These are phyloP conservation scores for Drosophila orosa DNA, from an alignment of 1,140 invertebrate genomes.

Conservation along the genomic window DNA sequence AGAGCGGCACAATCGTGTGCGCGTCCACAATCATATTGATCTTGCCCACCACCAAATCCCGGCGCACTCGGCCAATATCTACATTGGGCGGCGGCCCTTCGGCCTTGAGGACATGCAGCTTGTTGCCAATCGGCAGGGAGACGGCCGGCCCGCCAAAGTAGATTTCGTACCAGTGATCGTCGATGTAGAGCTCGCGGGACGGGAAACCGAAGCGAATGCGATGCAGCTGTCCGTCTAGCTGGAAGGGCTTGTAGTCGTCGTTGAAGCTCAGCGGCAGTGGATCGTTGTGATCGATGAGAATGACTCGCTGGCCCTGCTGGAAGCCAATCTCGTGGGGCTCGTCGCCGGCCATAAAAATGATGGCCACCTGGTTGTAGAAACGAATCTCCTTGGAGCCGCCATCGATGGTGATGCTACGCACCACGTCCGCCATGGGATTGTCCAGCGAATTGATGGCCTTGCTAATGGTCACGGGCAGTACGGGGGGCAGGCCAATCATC, in stretches of 20 bases:
- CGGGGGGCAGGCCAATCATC: slow-evolving; percentile 54
- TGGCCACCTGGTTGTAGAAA: slow-evolving; percentile 93
- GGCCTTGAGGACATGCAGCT: slow-evolving; percentile 90
- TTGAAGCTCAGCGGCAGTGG: slow-evolving; percentile 89
- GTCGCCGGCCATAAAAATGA: slow-evolving; percentile 93
- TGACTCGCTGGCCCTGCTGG: slow-evolving; percentile 88
- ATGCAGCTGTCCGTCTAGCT: slow-evolving; percentile 89
- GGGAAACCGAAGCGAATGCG: slow-evolving; percentile 95
- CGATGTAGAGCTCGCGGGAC: slow-evolving; percentile 95
- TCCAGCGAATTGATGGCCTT: slow-evolving; percentile 81
- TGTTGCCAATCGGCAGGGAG: slow-evolving; percentile 92
- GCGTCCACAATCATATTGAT: slow-evolving; percentile 93
- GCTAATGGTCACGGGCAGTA: slow-evolving; percentile 51
- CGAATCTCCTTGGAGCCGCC: slow-evolving; percentile 92
- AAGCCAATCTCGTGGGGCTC: slow-evolving; percentile 94
- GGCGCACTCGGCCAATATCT: slow-evolving; percentile 89
- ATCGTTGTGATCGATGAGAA: slow-evolving; percentile 90
- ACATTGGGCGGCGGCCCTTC: slow-evolving; percentile 95
- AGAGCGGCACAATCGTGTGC: slow-evolving; percentile 90
- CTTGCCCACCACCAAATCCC: slow-evolving; percentile 92
- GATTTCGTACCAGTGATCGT: slow-evolving; percentile 94
- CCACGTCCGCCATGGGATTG: slow-evolving; percentile 79
- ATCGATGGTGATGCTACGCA: slow-evolving; percentile 93
- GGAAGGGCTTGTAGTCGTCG: slow-evolving; percentile 89
- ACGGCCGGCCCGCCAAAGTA: slow-evolving; percentile 96